Conservation (phyloP, 2,797 vertebrate species). For the Danio tinwini region DNA sequence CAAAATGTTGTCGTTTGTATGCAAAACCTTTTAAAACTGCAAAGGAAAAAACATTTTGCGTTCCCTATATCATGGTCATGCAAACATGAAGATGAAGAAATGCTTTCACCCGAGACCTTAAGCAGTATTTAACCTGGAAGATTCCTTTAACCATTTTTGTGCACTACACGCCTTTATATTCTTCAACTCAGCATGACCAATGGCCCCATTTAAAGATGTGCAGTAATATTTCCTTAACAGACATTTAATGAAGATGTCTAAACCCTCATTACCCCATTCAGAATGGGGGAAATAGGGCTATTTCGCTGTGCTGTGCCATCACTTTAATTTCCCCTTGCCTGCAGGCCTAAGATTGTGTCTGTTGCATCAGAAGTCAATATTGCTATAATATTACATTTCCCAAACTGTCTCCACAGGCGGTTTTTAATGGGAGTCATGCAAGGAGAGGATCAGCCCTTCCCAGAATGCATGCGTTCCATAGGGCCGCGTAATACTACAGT, state of each 20-base stretch:
- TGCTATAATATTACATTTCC: conserved; percentile 83
- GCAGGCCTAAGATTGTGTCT: conserved; percentile 84
- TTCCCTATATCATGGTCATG: no score
- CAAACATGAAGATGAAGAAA: no score
- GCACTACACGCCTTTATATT: conserved; percentile 5
- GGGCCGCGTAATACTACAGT: conserved; percentile 72
- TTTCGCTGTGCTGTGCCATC: conserved; percentile 62
- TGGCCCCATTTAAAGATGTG: conserved; percentile 79
- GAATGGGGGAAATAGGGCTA: conserved; percentile 74
- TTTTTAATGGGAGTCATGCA: conserved; percentile 80
- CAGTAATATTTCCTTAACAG: conserved; percentile 83
- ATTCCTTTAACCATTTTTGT: neutral
- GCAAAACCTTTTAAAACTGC: no score
- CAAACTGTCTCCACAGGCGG: conserved; percentile 78
- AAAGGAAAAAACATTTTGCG: no score
- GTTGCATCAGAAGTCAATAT: conserved; percentile 82
- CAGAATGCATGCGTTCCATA: conserved; percentile 83
- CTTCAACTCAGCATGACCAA: conserved; percentile 77
- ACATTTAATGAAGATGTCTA: conserved; percentile 87
- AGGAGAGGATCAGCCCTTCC: conserved; percentile 78
- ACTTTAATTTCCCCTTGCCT: conserved; percentile 83
- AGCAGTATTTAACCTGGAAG: conserved; percentile 1
- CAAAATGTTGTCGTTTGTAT: no score
- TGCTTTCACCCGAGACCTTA: neutral
- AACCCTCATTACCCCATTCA: conserved; percentile 83